These are phyloP conservation scores for silkworm (Bombyx mori) DNA, from an alignment of 1,140 invertebrate genomes.

Conservation along the genomic window DNA sequence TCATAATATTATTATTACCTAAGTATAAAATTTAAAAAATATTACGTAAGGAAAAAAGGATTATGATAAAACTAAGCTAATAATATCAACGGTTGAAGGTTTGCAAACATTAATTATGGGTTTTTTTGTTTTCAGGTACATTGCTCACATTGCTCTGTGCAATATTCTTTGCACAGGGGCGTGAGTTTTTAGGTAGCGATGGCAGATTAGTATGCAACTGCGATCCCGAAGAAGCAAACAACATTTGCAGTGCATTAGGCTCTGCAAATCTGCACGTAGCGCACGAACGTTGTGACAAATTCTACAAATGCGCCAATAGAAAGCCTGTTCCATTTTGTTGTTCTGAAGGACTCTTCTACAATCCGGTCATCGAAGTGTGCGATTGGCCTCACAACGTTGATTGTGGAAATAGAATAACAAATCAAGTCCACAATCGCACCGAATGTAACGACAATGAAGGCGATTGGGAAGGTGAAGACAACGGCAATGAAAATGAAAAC, in stretches of 20 bases:
- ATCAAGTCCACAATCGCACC: not conserved
- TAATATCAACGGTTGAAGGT: not conserved
- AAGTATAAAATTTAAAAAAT: too few relatives aligned
- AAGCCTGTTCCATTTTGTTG: constrained; percentile 9
- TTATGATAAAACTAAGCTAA: too few relatives aligned
- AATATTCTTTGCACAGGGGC: constrained; percentile 21
- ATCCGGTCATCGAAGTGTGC: constrained; percentile 70
- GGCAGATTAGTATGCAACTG: constrained; percentile 17
- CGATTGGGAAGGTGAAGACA: not conserved
- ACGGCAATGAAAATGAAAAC: not conserved
- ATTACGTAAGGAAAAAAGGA: too few relatives aligned
- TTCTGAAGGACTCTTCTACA: constrained; percentile 61
- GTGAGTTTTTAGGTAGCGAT: constrained; percentile 4
- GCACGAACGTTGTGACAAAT: constrained; percentile 31
- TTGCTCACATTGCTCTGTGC: constrained; percentile 35
- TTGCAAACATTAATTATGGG: not conserved
- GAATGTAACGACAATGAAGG: constrained; percentile 3
- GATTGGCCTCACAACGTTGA: constrained; percentile 73
- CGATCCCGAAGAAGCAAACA: constrained; percentile 21
- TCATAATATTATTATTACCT: too few relatives aligned
- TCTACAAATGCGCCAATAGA: constrained; percentile 28
- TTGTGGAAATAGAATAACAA: constrained; percentile 14
- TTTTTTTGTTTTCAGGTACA: constrained; percentile 36
- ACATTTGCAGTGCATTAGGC: constrained; percentile 19
- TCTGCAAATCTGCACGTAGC: constrained; percentile 24